Evolutionary conservation across 2,888 invertebrate genomes (phyloP), one percentile per base, ranked within the genome.

Genomic region (Galeopsomyia nigrocyanea): DNA sequence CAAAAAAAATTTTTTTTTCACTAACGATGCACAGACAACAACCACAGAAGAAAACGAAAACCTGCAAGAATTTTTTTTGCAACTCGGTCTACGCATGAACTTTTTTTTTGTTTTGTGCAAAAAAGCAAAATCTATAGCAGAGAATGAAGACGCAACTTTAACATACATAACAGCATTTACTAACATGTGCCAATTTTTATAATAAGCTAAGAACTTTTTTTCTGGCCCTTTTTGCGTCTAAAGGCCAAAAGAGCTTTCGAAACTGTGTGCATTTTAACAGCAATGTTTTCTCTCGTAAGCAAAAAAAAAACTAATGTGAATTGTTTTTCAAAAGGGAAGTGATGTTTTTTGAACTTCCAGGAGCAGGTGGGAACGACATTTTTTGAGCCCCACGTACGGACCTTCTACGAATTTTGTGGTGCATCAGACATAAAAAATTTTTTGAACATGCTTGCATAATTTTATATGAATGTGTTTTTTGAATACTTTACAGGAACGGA

Each of bases 401-500:
- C 83, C 80, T 83, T 68, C 85, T 83, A 81, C 83, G 84, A 84
- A 85, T 86, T 86, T 86, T 86, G 85, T 85, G 86, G 87, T 87
- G 87, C 87, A 86, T 87, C 87, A 86, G 85, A 87, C 85, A 85
- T 82, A 82, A 82, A 80, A 81, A 82, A 67, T 81, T 88, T 88
- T 88, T 88, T 88, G 87, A 88, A 87, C 85, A 87, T 88, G 88
- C 88, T 88, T 88, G 86, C 85, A 84, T 83, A 84, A 39, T 85
- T 84, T 84, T 84, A 84, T 84, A 83, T 85, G 84, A 87, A 87
- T 86, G 85, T 87, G 82, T 82, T 85, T 87, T 86, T 86, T 84
- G 82, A 84, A 84, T 85, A 85, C 85, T 85, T 86, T 86, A 85
- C 86, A 86, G 86, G 86, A 86, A 86, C 84, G 83, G 83, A 86